These are phyloP conservation scores for Alca torda DNA, from an alignment of 2,797 vertebrate species.

Conservation along the genomic window DNA sequence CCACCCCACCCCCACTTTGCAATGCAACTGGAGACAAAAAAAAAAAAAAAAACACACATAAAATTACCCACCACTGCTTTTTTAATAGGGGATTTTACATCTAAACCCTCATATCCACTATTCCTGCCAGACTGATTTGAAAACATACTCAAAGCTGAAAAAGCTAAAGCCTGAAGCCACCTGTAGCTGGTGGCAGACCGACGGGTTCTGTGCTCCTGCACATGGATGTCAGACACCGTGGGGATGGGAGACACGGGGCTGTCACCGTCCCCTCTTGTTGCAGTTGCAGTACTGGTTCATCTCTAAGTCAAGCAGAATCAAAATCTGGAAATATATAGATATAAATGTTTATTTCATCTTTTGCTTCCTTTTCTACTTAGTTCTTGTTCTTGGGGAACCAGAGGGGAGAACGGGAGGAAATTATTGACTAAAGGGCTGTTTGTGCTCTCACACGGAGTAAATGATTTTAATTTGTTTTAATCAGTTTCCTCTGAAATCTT, in stretches of 20 bases:
- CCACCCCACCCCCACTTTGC: no score
- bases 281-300: not conserved
- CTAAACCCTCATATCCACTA: not conserved
- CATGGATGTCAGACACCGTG: rapidly evolving
- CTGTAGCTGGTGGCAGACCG: not conserved
- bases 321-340: not conserved
- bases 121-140: not conserved
- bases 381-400: not conserved
- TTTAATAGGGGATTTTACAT: not conserved
- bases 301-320: not conserved
- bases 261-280: not conserved
- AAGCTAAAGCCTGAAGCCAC: not conserved
- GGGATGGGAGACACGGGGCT: rapidly evolving
- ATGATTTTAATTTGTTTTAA: not conserved
- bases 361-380: not conserved
- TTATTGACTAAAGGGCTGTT: not conserved
- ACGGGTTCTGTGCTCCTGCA: not conserved
- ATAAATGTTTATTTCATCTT: not conserved
- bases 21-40: not conserved
- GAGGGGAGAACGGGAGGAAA: not conserved
- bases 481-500: not conserved
- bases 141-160: not conserved
- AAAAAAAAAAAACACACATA: not conserved
- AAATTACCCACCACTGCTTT: not conserved
- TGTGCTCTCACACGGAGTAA: not conserved